Base-by-base conservation (phyloP, 2,797 vertebrate species). In the Sandelia bainsii region DNA sequence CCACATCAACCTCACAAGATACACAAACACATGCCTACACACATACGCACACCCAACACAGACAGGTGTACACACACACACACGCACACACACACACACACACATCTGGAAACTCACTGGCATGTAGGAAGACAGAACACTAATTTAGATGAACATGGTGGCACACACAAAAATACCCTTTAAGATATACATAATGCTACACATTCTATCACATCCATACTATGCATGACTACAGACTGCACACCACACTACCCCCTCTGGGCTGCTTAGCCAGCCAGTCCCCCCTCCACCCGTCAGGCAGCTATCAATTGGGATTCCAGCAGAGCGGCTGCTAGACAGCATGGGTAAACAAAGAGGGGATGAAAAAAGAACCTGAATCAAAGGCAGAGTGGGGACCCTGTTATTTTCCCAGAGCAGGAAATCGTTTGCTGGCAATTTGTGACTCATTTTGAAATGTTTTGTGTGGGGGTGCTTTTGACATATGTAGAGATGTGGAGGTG, bases 251-350 rank as follows among this genome's bases (percentile, higher is more conserved):
- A 85, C 71, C 64, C 79, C 84, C 90, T 73, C 59, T 44, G 84
- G 83, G 88, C 91, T 83, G 75, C 80, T 86, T 79, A 71, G 75
- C 83, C 81, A 81, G 65, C 90, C 58, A 14, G 82, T 87, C 91
- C 16, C 42, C 16, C 42, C 19, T 4, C 45, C 45, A 46, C 45
- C 3, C 9, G 87, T 90, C 85, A 90, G 91, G 91, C 86, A 93
- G 89, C 83, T 95, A 94, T 96, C 96, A 96, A 95, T 94, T 94
- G 83, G 86, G 91, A 95, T 93, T 93, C 93, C 93, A 93, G 85
- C 86, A 86, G 90, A 81, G 93, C 34, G 84, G 77, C 88, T 83
- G 80, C 88, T 86, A 90, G 88, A 94, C 89, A 78, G 89, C 90
- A 87, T 9, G 79, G 86, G 88, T 87, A 94, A 93, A 94, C 93